These are phyloP conservation scores for Nymphalis io DNA, from an alignment of 1,140 invertebrate species.

Conservation along the genomic window DNA sequence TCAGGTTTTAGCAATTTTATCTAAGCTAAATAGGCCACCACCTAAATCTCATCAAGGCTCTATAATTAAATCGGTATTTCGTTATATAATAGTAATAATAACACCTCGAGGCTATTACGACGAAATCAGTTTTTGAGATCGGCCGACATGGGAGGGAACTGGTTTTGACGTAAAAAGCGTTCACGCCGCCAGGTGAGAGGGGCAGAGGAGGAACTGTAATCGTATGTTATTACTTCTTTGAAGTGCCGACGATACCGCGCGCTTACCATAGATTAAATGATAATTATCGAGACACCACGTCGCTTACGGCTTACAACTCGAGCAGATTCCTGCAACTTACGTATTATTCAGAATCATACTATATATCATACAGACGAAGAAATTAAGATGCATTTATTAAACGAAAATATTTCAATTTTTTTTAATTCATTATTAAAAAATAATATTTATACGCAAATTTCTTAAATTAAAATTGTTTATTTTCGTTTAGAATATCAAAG, in stretches of 20 bases:
- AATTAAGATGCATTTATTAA: too few relatives aligned
- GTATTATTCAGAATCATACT: background rate
- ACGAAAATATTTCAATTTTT: too few relatives aligned
- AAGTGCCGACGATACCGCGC: slow-evolving; percentile 60
- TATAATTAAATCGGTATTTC: slow-evolving; percentile 51
- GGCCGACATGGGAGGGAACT: slow-evolving; percentile 64
- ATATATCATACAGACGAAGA: background rate
- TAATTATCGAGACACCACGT: slow-evolving; percentile 32
- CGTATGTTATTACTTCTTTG: slow-evolving; percentile 73
- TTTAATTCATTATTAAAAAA: too few relatives aligned
- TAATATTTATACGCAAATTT: too few relatives aligned
- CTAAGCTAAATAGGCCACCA: background rate
- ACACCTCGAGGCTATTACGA: slow-evolving; percentile 70
- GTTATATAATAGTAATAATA: slow-evolving; percentile 71
- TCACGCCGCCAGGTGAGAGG: slow-evolving; percentile 53
- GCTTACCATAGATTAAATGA: slow-evolving; percentile 52
- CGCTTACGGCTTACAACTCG: slow-evolving; percentile 12
- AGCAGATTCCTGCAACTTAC: slow-evolving; percentile 14
- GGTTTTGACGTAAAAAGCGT: slow-evolving; percentile 67
- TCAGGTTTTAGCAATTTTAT: background rate
- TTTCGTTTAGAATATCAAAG: too few relatives aligned
- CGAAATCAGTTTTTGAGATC: slow-evolving; percentile 67
- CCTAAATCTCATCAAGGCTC: slow-evolving; percentile 31
- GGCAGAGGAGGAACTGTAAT: slow-evolving; percentile 60
- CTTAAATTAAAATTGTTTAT: too few relatives aligned